These are phyloP conservation scores for Euleptes europaea DNA, from an alignment of 2,113 vertebrate genomes.

Conservation along the genomic window DNA sequence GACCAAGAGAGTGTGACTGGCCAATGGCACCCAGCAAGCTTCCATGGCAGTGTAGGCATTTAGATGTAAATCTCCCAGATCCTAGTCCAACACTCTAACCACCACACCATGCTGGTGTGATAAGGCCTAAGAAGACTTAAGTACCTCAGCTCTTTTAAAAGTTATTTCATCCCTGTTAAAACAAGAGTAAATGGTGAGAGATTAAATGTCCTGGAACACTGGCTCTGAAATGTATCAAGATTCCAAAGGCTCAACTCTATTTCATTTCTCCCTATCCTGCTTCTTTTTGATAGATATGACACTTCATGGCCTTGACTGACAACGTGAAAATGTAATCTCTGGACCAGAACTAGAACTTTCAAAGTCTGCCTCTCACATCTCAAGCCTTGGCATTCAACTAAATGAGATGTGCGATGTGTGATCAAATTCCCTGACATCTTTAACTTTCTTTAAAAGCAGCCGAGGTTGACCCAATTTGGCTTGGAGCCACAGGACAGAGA, in stretches of 20 bases:
- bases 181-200: background rate
- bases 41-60: too few species aligned
- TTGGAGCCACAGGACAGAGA: too few species aligned
- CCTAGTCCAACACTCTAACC: too few species aligned
- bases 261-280: background rate
- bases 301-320: slow-evolving; percentile 10
- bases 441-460: too few species aligned
- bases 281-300: background rate
- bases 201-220: background rate
- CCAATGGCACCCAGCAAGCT: too few species aligned
- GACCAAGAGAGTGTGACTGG: too few species aligned
- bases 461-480: too few species aligned
- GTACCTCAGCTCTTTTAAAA: background rate
- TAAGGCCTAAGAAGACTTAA: background rate
- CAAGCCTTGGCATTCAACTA: background rate
- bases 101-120: background rate
- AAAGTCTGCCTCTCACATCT: background rate
- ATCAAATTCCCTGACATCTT: too few species aligned
- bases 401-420: too few species aligned
- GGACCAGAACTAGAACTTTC: background rate
- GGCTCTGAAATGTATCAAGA: background rate
- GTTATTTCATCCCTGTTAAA: background rate
- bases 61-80: too few species aligned
- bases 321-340: slow-evolving; percentile 5
- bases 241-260: background rate